Evolutionary conservation across 2,888 invertebrate genomes (phyloP), one percentile per base, ranked within the genome.

Genomic region (Acanthosepion lycidas): DNA sequence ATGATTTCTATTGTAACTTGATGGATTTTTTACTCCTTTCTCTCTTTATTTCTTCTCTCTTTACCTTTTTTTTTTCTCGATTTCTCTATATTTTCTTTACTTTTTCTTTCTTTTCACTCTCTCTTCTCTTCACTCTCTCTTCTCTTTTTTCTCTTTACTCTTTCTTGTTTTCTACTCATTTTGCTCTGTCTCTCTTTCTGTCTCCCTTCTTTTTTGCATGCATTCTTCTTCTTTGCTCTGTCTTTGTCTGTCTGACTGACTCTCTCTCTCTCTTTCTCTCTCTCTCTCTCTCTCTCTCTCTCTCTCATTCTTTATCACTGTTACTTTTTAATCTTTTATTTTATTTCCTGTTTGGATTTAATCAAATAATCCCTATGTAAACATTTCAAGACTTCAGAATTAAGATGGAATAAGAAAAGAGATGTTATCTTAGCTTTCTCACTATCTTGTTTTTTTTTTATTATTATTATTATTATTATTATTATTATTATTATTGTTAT

Each of bases 241-340:
- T 78, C 78, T 78, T 3, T 78, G 12, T 78, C 8, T n/a, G 4
- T 78, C 28, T 78, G 1, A n/a, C 6, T 78, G 8, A 0, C 28
- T 28, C 28, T 78, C 9, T n/a, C 4, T n/a, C 4, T 78, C 15
- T 78, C 18, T 78, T 4, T 12, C 5, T 33, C n/a, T 78, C 9
- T n/a, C n/a, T 78, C 1, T n/a, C 2, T 78, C 6, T n/a, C 1
- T n/a, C 6, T n/a, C 0, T n/a, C 0, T n/a, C 5, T 9, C 8
- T 0, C 6, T 78, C 1, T 12, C 0, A 28, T 2, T 33, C 15
- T 78, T 18, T 78, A 6, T n/a, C 5, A 15, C 78, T 78, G 12
- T 20, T 20, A 5, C 55, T 55, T 20, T 55, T 5, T 18, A 15
- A 20, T 20, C 20, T 18, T 55, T 55, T 20, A 55, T 55, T 55